Evolutionary conservation across 1,140 invertebrate species (phyloP).

Genomic region (Drosophila parvula): DNA sequence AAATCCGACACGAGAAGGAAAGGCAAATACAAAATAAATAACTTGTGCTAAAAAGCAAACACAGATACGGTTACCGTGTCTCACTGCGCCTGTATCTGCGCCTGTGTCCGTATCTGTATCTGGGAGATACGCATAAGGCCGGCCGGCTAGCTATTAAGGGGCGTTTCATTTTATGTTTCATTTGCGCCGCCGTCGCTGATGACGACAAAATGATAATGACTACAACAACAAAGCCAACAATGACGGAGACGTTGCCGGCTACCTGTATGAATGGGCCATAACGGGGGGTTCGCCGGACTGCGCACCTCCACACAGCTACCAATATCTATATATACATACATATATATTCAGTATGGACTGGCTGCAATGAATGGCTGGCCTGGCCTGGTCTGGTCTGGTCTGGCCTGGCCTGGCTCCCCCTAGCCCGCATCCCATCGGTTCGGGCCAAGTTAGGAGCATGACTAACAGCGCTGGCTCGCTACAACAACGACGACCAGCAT

Average conservation of each 20-base stretch:
- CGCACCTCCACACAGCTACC: constrained; percentile 3
- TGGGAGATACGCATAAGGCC: constrained; percentile 76
- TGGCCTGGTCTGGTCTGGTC: constrained; percentile 15
- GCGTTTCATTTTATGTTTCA: constrained; percentile 83
- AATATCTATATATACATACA: neutral
- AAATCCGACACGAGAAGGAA: constrained; percentile 51
- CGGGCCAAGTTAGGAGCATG: constrained; percentile 77
- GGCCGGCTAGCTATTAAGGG: constrained; percentile 68
- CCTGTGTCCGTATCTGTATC: constrained; percentile 45
- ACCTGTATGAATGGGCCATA: constrained; percentile 20
- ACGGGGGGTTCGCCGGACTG: constrained; percentile 18
- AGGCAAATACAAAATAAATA: constrained; percentile 46
- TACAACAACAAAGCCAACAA: constrained; percentile 51
- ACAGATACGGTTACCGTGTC: constrained; percentile 63
- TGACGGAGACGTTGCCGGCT: constrained; percentile 28
- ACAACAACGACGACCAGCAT: constrained; percentile 55
- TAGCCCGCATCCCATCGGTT: constrained; percentile 28
- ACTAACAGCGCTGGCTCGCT: constrained; percentile 76
- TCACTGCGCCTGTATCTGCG: constrained; percentile 15
- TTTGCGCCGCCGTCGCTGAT: constrained; percentile 79
- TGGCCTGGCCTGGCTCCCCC: constrained; percentile 17
- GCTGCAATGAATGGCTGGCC: constrained; percentile 66
- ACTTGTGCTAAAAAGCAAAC: constrained; percentile 79
- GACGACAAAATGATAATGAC: constrained; percentile 82
- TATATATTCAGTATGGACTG: constrained; percentile 26